Conservation (phyloP, 2,113 vertebrate species). For the Zapus hudsonius region DNA sequence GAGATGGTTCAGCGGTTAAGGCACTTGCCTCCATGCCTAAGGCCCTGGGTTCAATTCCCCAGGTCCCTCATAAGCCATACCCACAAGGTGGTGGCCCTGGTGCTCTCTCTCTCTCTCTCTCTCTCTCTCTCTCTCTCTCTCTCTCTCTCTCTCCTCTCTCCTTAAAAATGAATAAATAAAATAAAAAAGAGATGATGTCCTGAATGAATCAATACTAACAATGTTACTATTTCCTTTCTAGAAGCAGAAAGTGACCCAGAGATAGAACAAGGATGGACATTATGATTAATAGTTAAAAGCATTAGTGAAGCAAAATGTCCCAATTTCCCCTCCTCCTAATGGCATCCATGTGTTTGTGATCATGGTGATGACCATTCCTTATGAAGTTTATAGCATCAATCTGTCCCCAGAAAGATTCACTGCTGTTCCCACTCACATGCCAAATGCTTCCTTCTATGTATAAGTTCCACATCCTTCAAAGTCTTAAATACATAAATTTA, state of each 20-base stretch:
- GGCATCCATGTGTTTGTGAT: conserved; percentile 79
- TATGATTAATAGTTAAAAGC: conserved; percentile 75
- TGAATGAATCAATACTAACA: conserved; percentile 72
- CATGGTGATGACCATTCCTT: conserved; percentile 73
- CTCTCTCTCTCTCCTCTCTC: no score
- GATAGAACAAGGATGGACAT: conserved; percentile 73
- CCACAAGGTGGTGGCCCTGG: no score
- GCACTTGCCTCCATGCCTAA: no score
- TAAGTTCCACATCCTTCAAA: conserved; percentile 45
- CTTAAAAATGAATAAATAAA: no score
- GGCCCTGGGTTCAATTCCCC: no score
- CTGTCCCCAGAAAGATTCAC: conserved; percentile 42
- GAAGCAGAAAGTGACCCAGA: conserved; percentile 73
- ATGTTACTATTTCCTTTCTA: conserved; percentile 63
- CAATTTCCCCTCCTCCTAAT: conserved; percentile 75
- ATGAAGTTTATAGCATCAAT: conserved; percentile 71
- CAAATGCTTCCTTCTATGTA: conserved; percentile 42
- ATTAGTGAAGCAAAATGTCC: conserved; percentile 81
- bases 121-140: no score
- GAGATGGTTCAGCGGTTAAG: no score
- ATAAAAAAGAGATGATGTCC: no score
- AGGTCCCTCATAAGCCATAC: no score
- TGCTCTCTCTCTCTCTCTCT: no score
- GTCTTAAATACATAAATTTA: conserved; percentile 27
- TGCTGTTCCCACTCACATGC: conserved; percentile 4